Percentiles rank a stretch among this genome's conserved stretches.
Evolutionary conservation across 2,113 vertebrate genomes (phyloP).

Genomic region (Lycaon pictus): DNA sequence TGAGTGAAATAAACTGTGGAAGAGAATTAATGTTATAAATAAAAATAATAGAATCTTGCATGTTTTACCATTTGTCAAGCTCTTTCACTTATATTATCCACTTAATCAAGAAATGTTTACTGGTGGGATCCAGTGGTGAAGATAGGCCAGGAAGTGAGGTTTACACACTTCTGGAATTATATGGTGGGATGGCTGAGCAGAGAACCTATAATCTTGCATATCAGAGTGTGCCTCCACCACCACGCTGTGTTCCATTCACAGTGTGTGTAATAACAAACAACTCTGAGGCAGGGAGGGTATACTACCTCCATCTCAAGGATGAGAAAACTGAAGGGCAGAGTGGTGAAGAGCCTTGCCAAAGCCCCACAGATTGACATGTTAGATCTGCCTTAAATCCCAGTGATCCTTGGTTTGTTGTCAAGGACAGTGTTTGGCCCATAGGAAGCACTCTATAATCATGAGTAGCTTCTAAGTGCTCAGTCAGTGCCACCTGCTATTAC

Average conservation of each 20-base stretch:
- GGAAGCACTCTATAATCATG: neutral
- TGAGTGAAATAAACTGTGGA: neutral
- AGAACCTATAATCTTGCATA: neutral
- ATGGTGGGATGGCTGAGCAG: neutral
- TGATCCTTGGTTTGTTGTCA: neutral
- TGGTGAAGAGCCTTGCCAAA: neutral
- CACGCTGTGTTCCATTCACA: neutral
- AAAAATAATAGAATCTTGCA: neutral
- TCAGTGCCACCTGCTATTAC: neutral
- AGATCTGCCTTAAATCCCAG: neutral
- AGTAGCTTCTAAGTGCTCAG: neutral
- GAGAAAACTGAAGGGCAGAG: neutral
- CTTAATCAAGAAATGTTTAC: neutral
- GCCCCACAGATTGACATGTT: neutral
- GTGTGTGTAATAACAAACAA: neutral
- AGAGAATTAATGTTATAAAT: conserved; percentile 37
- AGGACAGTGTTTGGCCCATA: neutral
- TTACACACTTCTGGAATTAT: neutral
- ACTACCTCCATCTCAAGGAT: neutral
- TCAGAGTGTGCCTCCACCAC: neutral
- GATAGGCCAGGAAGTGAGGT: neutral
- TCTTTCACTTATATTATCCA: neutral
- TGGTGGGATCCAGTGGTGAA: neutral
- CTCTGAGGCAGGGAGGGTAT: neutral
- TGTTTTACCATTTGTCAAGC: neutral